Base-by-base conservation (phyloP, 2,888 invertebrate genomes). In the Hirudinaria manillensis region DNA sequence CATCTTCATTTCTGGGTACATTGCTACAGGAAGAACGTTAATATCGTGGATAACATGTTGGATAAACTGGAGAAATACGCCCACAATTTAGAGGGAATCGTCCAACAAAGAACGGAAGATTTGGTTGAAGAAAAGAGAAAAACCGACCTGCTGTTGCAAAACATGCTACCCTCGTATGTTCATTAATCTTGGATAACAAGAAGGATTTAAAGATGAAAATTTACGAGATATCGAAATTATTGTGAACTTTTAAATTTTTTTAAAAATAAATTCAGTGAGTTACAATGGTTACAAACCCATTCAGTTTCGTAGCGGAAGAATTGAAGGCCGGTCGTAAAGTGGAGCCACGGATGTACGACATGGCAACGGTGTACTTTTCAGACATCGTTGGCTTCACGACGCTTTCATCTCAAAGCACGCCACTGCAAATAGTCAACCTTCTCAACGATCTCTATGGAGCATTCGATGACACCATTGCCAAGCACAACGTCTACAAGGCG, bases 401-500 rank as follows among this genome's bases (percentile, higher is more conserved):
- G 6, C 77, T 83, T 24, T 79, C 81, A 1, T 80, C 82, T 6
- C 77, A 79, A 71, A 82, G 82, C 75, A 80, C 81, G 7, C 81
- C 83, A 0, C 79, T 83, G 74, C 80, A 83, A 81, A 80, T 83
- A 67, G 82, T 83, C 0, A 80, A 82, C 71, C 80, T 83, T 61
- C 80, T 83, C n/a, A 83, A 83, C 73, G 82, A 82, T 72, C 79
- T 83, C 36, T 83, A 83, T 77, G 82, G 80, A 7, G 80, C 80
- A 36, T 83, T 83, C 76, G 83, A 83, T 74, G 81, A 79, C 67
- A 79, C 82, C 56, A 80, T 83, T 34, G 80, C 80, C 45, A 78
- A 78, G 29, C 81, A 81, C 74, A 81, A 83, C 70, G 83, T 83
- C 24, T 83, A 83, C 77, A 83, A 83, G 81, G 83, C 45, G 45